These are phyloP conservation scores for Kryptolebias ocellatus DNA, from an alignment of 2,797 vertebrate species.

Conservation along the genomic window DNA sequence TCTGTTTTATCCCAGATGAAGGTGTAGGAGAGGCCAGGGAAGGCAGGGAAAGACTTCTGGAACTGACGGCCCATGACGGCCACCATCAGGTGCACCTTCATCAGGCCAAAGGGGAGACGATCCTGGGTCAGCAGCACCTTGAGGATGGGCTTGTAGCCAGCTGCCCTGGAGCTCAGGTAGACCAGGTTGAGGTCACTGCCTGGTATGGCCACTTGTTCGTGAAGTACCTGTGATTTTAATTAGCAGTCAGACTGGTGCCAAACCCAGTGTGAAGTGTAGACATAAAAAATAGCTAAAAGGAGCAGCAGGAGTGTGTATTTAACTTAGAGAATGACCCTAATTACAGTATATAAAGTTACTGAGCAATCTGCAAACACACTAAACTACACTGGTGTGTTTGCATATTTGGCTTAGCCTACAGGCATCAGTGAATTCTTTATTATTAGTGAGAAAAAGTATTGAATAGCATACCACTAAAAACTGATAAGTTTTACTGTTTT, in stretches of 20 bases:
- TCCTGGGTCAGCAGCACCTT: constrained; percentile 96
- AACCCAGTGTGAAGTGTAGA: constrained; percentile 35
- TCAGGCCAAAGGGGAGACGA: constrained; percentile 93
- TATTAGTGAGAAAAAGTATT: constrained; percentile 21
- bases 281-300: constrained; percentile 29
- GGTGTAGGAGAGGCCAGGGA: constrained; percentile 95
- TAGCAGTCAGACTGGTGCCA: constrained; percentile 67
- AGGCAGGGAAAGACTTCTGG: constrained; percentile 98
- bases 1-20: constrained; percentile 99
- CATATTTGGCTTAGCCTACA: constrained; percentile 19
- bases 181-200: constrained; percentile 95
- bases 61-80: constrained; percentile 97
- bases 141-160: constrained; percentile 96
- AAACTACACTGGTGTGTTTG: constrained; percentile 13
- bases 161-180: constrained; percentile 95
- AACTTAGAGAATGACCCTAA: constrained; percentile 11
- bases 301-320: constrained; percentile 32
- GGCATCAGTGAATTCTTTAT: constrained; percentile 28
- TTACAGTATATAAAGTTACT: constrained; percentile 7
- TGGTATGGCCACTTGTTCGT: constrained; percentile 95
- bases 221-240: constrained; percentile 88
- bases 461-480: constrained; percentile 10
- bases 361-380: constrained; percentile 18
- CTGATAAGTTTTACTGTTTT: not conserved
- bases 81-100: constrained; percentile 99